Evolutionary conservation across 92 coral and sea anemone genomes (phyloP).

Genomic region (Porites evermanni): DNA sequence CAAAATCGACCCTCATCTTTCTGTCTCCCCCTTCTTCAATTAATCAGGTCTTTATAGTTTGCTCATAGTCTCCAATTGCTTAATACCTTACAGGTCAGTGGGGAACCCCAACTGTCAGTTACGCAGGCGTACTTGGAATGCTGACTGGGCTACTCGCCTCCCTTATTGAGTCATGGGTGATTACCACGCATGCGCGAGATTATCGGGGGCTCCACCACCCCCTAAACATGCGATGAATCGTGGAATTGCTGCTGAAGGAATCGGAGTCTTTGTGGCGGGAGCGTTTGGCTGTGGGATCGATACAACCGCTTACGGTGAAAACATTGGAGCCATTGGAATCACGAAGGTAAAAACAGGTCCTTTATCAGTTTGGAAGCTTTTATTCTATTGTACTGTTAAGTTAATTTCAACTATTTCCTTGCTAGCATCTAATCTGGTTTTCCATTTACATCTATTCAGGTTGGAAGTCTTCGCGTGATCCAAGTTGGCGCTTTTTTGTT

Average conservation of each 20-base stretch:
- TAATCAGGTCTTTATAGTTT: no score
- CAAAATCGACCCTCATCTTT: neutral
- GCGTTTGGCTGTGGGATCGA: slow-evolving; percentile 83
- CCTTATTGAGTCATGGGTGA: slow-evolving; percentile 81
- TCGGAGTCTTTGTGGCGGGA: slow-evolving; percentile 71
- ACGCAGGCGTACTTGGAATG: slow-evolving; percentile 79
- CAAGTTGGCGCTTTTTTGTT: slow-evolving; percentile 81
- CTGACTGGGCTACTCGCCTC: slow-evolving; percentile 78
- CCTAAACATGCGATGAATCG: no score
- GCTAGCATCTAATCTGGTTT: neutral
- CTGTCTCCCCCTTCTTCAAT: no score
- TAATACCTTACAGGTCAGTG: slow-evolving; percentile 63
- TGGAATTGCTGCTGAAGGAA: slow-evolving; percentile 64
- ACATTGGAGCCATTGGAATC: slow-evolving; percentile 78
- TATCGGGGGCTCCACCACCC: slow-evolving; percentile 71
- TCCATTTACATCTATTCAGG: slow-evolving; percentile 41
- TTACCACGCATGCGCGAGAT: slow-evolving; percentile 86
- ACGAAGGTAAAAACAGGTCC: slow-evolving; percentile 10
- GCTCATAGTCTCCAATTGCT: no score
- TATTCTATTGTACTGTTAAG: neutral
- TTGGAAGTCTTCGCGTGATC: slow-evolving; percentile 91
- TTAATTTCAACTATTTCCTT: neutral
- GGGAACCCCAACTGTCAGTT: slow-evolving; percentile 79
- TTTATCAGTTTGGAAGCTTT: slow-evolving; percentile 25
- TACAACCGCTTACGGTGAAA: slow-evolving; percentile 82